Evolutionary conservation across 2,797 vertebrate genomes (phyloP).

Genomic region (Lophotriccus pileatus): DNA sequence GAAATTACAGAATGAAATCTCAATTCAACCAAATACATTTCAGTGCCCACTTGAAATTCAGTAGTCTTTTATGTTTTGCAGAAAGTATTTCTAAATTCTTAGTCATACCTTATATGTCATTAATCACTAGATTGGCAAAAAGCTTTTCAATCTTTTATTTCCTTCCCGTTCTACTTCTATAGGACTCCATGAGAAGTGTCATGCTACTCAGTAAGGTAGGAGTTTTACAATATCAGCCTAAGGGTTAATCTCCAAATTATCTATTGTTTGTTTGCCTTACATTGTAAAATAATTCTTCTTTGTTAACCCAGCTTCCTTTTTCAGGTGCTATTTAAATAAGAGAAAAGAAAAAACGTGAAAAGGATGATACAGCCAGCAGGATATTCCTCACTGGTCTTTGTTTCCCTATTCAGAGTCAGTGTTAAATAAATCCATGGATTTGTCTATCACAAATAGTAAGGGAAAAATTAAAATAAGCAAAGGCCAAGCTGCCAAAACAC

Average conservation of each 20-base stretch:
- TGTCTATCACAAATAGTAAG: neutral
- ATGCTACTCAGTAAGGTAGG: neutral
- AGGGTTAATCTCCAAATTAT: neutral
- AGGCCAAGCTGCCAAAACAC: conserved; percentile 15
- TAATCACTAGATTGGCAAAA: neutral
- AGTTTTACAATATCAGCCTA: neutral
- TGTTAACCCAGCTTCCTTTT: neutral
- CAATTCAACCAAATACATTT: neutral
- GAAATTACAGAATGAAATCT: neutral
- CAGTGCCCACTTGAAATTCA: neutral
- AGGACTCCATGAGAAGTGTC: neutral
- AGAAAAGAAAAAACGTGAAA: neutral
- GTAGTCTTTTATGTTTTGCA: neutral
- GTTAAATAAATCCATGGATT: conserved; percentile 1
- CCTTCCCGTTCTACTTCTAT: neutral
- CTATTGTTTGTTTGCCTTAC: neutral
- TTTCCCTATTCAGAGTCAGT: neutral
- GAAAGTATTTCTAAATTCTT: neutral
- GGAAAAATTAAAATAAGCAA: conserved; percentile 59
- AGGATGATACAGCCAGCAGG: neutral
- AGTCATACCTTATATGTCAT: neutral
- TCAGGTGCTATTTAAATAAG: neutral
- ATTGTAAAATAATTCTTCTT: neutral
- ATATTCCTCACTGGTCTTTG: neutral
- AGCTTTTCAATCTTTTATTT: neutral